Conservation (phyloP, 64 coral and sea anemone species). For the Montipora cactus region DNA sequence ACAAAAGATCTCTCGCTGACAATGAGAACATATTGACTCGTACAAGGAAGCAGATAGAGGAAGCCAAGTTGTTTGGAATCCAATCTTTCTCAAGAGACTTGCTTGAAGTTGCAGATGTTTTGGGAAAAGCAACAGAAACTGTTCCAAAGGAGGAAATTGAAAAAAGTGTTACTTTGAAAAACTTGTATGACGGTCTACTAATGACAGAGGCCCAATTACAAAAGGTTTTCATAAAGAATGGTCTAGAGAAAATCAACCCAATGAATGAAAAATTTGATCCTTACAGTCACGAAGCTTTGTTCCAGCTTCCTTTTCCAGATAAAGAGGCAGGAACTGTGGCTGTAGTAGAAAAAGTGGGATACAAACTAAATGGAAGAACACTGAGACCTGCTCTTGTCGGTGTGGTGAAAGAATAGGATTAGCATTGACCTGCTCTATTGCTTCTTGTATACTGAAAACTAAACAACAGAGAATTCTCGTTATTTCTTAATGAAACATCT, state of each 20-base stretch:
- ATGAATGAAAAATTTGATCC: constrained; percentile 96
- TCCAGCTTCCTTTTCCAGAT: constrained; percentile 86
- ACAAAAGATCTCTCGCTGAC: constrained; percentile 92
- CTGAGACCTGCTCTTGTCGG: constrained; percentile 96
- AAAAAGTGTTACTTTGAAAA: constrained; percentile 81
- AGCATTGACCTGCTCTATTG: background rate
- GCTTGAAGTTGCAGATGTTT: constrained; percentile 94
- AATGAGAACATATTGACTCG: constrained; percentile 90
- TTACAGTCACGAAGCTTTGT: constrained; percentile 93
- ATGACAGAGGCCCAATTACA: constrained; percentile 91
- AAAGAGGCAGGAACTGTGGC: constrained; percentile 95
- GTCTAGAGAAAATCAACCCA: constrained; percentile 88
- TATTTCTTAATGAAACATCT: background rate
- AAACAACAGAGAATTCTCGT: background rate
- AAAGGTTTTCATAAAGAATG: constrained; percentile 94
- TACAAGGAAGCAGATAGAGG: constrained; percentile 86
- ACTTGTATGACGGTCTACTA: constrained; percentile 91
- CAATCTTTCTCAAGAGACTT: constrained; percentile 98
- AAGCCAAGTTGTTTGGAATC: constrained; percentile 94
- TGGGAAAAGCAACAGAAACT: constrained; percentile 95
- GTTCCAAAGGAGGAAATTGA: constrained; percentile 86
- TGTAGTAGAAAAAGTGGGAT: constrained; percentile 94
- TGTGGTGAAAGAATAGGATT: constrained; percentile 79
- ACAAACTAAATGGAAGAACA: constrained; percentile 94
- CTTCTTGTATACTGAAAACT: background rate